These are phyloP conservation scores for Brienomyrus brachyistius DNA, from an alignment of 2,113 vertebrate species.

Conservation along the genomic window DNA sequence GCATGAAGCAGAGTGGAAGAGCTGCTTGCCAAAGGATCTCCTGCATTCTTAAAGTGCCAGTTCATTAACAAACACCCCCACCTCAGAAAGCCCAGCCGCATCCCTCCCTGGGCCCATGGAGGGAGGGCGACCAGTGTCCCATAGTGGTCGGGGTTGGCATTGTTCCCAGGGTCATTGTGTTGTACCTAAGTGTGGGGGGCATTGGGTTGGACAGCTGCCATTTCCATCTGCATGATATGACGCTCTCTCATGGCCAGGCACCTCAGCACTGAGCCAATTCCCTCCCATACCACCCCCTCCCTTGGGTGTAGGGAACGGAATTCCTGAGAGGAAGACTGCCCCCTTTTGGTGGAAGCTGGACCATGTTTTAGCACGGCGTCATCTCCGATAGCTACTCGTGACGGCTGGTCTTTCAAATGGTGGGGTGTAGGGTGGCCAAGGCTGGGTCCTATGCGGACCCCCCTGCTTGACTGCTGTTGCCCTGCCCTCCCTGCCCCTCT, in stretches of 20 bases:
- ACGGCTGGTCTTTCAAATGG: background rate
- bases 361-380: background rate
- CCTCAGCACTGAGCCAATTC: background rate
- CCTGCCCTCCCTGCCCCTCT: background rate
- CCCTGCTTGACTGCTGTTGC: background rate
- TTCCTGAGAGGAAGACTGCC: background rate
- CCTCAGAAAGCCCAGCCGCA: background rate
- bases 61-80: constrained; percentile 27
- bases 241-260: background rate
- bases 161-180: background rate
- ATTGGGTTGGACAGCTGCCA: background rate
- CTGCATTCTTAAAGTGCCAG: constrained; percentile 25
- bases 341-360: background rate
- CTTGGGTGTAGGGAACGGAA: background rate
- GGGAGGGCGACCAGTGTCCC: background rate
- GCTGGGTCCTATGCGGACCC: background rate
- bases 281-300: background rate
- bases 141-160: background rate
- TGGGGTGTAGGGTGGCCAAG: background rate
- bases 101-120: background rate
- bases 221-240: background rate
- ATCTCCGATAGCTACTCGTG: background rate
- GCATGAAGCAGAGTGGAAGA: constrained; percentile 25
- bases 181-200: background rate
- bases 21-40: constrained; percentile 28